Evolutionary conservation across 2,797 vertebrate genomes (phyloP).

Genomic region (Distichodus sexfasciatus): DNA sequence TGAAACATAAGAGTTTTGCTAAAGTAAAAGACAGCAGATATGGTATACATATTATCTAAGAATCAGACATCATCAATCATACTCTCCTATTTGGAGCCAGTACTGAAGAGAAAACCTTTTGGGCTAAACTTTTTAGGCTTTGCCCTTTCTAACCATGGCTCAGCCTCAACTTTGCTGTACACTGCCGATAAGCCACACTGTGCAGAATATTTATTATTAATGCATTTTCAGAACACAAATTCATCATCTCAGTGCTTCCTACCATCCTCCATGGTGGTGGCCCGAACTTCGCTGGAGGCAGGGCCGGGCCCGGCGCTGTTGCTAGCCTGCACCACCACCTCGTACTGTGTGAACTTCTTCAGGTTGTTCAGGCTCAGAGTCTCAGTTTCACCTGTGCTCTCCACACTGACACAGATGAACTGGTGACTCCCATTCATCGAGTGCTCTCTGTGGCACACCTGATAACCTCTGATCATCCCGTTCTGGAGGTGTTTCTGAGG

Average conservation of each 20-base stretch:
- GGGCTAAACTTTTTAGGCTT: too few species aligned
- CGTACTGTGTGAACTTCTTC: slow-evolving; percentile 96
- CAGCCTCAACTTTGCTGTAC: too few species aligned
- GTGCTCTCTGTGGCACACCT: slow-evolving; percentile 95
- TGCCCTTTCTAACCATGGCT: too few species aligned
- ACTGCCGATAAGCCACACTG: too few species aligned
- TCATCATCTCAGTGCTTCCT: slow-evolving; percentile 26
- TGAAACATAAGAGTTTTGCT: too few species aligned
- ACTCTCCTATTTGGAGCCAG: too few species aligned
- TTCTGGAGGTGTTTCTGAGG: slow-evolving; percentile 95
- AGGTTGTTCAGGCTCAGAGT: slow-evolving; percentile 91
- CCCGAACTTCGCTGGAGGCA: slow-evolving; percentile 94
- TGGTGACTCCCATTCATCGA: slow-evolving; percentile 93
- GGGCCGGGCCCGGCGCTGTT: slow-evolving; percentile 95
- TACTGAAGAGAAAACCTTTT: too few species aligned
- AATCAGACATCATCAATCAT: too few species aligned
- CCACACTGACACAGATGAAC: slow-evolving; percentile 94
- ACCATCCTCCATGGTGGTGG: slow-evolving; percentile 96
- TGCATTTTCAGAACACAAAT: neutral
- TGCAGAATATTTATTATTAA: too few species aligned
- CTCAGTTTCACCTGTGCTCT: slow-evolving; percentile 93
- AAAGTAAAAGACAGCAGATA: too few species aligned
- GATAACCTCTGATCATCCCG: slow-evolving; percentile 92
- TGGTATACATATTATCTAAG: too few species aligned
- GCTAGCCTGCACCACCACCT: slow-evolving; percentile 95